These are phyloP conservation scores for Pelagia noctiluca DNA, from an alignment of 30 jellyfish, hydroid and myxozoan species.

Conservation along the genomic window DNA sequence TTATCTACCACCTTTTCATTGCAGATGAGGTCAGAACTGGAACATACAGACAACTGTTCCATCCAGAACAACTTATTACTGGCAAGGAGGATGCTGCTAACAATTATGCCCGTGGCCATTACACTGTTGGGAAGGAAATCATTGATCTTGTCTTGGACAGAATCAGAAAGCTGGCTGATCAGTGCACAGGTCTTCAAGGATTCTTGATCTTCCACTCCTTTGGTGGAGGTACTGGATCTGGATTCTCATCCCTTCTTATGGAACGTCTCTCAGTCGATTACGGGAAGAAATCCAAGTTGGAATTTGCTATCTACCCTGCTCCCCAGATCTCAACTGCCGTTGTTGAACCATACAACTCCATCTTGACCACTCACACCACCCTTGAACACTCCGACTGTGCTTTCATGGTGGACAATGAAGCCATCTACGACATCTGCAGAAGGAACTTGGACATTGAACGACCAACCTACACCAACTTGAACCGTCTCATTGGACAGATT, in stretches of 20 bases:
- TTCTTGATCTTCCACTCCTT: slow-evolving; percentile 92
- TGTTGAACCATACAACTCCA: slow-evolving; percentile 96
- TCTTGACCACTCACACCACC: slow-evolving; percentile 88
- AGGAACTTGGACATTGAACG: slow-evolving; percentile 86
- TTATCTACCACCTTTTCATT: not conserved
- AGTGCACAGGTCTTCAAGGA: slow-evolving; percentile 95
- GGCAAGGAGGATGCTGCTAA: slow-evolving; percentile 98
- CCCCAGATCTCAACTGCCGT: slow-evolving; percentile 96
- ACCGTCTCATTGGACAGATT: slow-evolving; percentile 86
- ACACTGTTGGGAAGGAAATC: slow-evolving; percentile 92
- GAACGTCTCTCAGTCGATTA: slow-evolving; percentile 91
- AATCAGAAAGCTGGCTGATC: slow-evolving; percentile 90
- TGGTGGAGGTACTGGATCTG: slow-evolving; percentile 99
- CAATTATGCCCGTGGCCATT: slow-evolving; percentile 97
- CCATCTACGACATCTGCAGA: slow-evolving; percentile 88
- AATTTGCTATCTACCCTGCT: slow-evolving; percentile 94
- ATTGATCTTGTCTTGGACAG: slow-evolving; percentile 90
- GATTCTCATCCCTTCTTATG: slow-evolving; percentile 90
- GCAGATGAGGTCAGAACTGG: slow-evolving; percentile 95
- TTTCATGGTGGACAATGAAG: too few species aligned
- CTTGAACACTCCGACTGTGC: slow-evolving; percentile 90
- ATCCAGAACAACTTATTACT: slow-evolving; percentile 91
- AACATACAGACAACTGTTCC: slow-evolving; percentile 86
- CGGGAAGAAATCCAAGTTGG: slow-evolving; percentile 91
- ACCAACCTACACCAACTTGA: slow-evolving; percentile 89